Conservation (phyloP, 2,888 invertebrate genomes). For the Lithophane semibrunnea region DNA sequence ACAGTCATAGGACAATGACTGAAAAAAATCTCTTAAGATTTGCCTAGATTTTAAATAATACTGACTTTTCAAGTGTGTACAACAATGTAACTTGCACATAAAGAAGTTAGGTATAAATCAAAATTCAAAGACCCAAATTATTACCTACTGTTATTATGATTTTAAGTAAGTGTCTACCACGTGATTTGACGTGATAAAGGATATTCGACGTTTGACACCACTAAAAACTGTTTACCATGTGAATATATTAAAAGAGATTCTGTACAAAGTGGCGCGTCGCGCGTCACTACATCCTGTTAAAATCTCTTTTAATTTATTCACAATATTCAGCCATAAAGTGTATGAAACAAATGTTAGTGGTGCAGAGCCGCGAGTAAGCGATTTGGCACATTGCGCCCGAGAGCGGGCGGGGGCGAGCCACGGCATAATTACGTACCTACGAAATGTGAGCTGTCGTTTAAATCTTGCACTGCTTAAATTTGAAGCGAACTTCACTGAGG, state of each 20-base stretch:
- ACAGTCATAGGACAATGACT: neutral
- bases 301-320: conserved; percentile 59
- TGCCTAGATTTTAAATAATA: too few relatives aligned
- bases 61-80: too few relatives aligned
- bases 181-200: neutral
- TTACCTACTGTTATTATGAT: neutral
- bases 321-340: conserved; percentile 55
- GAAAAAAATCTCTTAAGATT: neutral
- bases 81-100: neutral
- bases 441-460: conserved; percentile 88
- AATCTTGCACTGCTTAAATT: conserved; percentile 89
- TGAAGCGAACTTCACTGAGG: conserved; percentile 83
- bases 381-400: conserved; percentile 88
- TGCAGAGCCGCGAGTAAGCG: conserved; percentile 86
- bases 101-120: neutral
- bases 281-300: conserved; percentile 47
- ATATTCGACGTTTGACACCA: conserved; percentile 13
- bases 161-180: neutral
- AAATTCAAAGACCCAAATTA: neutral
- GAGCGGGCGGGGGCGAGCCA: conserved; percentile 79
- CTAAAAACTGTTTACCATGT: conserved; percentile 39
- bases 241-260: conserved; percentile 46
- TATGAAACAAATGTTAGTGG: conserved; percentile 76
- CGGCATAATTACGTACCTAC: conserved; percentile 88
- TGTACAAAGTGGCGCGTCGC: conserved; percentile 28